A percentile compares a stretch with the other conserved stretches of the same genome.
Evolutionary conservation across 1,140 invertebrate genomes (phyloP).

Genomic region (Polypedilum pembai): DNA sequence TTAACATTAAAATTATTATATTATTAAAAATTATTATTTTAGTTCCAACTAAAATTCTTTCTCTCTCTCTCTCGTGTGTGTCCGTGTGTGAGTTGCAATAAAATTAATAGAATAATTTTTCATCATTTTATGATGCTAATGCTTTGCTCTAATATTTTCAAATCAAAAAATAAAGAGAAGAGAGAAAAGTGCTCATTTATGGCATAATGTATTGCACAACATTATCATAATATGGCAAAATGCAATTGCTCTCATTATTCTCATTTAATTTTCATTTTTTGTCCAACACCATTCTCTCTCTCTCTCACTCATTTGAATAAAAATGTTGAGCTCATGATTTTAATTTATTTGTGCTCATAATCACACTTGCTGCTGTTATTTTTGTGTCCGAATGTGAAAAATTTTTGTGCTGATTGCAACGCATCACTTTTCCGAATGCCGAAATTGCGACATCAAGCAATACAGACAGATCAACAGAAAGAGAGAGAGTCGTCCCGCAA

Average conservation of each 20-base stretch:
- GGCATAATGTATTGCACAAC: neutral
- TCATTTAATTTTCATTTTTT: slow-evolving; percentile 3
- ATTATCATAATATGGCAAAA: slow-evolving; percentile 13
- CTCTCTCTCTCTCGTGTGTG: too few relatives aligned
- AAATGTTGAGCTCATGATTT: slow-evolving; percentile 7
- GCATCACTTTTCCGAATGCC: neutral
- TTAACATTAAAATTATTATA: slow-evolving; percentile 10
- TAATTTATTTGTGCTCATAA: slow-evolving; percentile 8
- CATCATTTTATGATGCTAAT: neutral
- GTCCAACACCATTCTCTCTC: neutral
- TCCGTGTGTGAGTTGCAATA: too few relatives aligned
- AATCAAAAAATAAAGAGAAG: neutral
- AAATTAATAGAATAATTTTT: neutral
- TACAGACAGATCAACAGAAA: too few relatives aligned
- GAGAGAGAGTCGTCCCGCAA: too few relatives aligned
- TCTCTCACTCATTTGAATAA: neutral
- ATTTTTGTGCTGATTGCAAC: slow-evolving; percentile 16
- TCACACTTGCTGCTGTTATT: too few relatives aligned
- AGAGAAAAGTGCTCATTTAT: neutral
- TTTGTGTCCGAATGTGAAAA: too few relatives aligned
- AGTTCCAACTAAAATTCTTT: too few relatives aligned
- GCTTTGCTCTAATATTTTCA: slow-evolving; percentile 9
- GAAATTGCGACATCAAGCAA: neutral
- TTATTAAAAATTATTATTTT: neutral
- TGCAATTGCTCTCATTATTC: neutral